Evolutionary conservation across 2,888 invertebrate genomes (phyloP).

Genomic region (Drosophila melanosoma): DNA sequence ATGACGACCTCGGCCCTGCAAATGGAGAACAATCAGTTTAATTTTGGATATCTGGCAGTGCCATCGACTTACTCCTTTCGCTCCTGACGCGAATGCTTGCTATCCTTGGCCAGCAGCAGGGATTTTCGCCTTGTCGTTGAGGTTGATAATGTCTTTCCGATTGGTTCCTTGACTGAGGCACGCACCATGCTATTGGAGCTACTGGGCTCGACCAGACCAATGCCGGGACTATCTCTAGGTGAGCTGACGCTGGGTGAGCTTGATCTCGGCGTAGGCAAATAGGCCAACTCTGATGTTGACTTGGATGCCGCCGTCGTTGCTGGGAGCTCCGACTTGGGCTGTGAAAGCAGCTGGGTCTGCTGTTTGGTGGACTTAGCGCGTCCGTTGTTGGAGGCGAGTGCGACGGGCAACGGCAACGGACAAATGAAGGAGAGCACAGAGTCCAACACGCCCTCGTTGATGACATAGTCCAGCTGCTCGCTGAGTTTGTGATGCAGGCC

Average conservation of each 20-base stretch:
- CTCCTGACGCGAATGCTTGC: conserved; percentile 54
- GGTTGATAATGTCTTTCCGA: conserved; percentile 24
- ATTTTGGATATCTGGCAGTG: background rate
- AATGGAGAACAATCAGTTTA: background rate
- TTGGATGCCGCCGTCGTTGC: conserved; percentile 14
- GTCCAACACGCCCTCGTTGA: conserved; percentile 93
- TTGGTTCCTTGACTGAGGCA: conserved; percentile 63
- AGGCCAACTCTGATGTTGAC: conserved; percentile 37
- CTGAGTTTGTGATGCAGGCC: conserved; percentile 81
- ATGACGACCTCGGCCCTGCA: conserved; percentile 93
- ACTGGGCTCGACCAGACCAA: background rate
- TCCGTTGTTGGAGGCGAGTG: conserved; percentile 30
- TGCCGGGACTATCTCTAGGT: conserved; percentile 25
- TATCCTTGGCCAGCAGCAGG: conserved; percentile 63
- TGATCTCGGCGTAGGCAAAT: conserved; percentile 9
- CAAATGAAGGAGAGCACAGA: conserved; percentile 92
- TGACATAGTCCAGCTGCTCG: conserved; percentile 86
- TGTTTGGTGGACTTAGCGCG: conserved; percentile 38
- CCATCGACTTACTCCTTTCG: conserved; percentile 67
- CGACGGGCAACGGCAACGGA: conserved; percentile 76
- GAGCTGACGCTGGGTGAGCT: conserved; percentile 35
- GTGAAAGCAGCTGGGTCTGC: conserved; percentile 23
- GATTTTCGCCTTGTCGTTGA: conserved; percentile 59
- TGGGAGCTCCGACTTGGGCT: conserved; percentile 18
- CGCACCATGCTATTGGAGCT: conserved; percentile 57